Evolutionary conservation across 2,113 vertebrate genomes (phyloP).

Genomic region (Dascyllus trimaculatus): DNA sequence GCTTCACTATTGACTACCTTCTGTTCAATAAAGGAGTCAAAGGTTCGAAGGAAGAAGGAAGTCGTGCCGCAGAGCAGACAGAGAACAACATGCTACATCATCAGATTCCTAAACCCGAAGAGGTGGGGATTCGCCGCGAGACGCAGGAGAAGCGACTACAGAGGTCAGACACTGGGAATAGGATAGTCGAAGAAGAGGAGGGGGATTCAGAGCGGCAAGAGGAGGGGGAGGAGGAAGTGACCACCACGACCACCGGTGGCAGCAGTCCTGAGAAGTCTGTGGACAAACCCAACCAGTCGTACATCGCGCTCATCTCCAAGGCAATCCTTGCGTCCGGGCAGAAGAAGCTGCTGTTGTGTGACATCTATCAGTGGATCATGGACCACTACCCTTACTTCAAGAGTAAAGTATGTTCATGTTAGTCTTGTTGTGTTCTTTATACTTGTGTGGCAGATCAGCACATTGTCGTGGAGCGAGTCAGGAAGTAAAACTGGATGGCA

Average conservation of each 20-base stretch:
- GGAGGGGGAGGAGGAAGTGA: conserved; percentile 65
- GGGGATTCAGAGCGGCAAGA: conserved; percentile 49
- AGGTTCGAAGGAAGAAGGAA: conserved; percentile 61
- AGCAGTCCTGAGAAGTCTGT: conserved; percentile 30
- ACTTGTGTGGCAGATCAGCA: not conserved
- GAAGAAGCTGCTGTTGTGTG: conserved; percentile 89
- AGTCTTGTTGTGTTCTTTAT: not conserved
- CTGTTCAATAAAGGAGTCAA: conserved; percentile 81
- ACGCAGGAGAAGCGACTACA: conserved; percentile 33
- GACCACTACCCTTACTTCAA: conserved; percentile 90
- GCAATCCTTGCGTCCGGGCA: conserved; percentile 87
- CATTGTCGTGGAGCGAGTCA: not conserved
- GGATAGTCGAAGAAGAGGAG: conserved; percentile 57
- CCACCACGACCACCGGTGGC: conserved; percentile 52
- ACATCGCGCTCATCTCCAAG: conserved; percentile 89
- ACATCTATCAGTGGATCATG: conserved; percentile 93
- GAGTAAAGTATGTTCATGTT: conserved; percentile 83
- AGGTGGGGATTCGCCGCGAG: conserved; percentile 55
- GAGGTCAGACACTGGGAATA: conserved; percentile 23
- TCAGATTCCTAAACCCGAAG: conserved; percentile 51
- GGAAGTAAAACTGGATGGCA: not conserved
- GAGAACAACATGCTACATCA: conserved; percentile 44
- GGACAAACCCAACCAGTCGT: conserved; percentile 88
- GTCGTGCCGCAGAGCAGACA: conserved; percentile 46
- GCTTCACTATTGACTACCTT: conserved; percentile 88